Base-by-base conservation (phyloP, 37 sponge, comb jelly and placozoan species). In the Mnemiopsis leidyi region DNA sequence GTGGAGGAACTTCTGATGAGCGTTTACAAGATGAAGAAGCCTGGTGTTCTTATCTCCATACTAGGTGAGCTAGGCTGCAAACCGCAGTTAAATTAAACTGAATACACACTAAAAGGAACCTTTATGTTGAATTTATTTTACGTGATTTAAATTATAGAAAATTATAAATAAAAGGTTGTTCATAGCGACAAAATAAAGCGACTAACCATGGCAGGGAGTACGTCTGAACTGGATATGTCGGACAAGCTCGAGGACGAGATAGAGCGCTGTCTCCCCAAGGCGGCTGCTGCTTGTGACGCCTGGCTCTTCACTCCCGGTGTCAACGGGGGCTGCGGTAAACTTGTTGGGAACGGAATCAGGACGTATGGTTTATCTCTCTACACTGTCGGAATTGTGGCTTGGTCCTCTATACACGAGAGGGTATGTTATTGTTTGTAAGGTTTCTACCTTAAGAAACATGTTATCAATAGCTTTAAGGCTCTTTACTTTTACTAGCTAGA, bases 221-320 rank as follows among this genome's bases (percentile, higher is more conserved):
- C 61, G 13, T 48, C 61, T 48, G 61, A 48, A 13, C 61, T 71
- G 75, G 30, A 71, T 3, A 71, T 71, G 30, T 28, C 75, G 5
- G 75, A 71, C 5, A 71, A 71, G n/a, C 25, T 71, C n/a, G 30
- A 28, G 30, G 75, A 71, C 3, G 30, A 29, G 30, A 28, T 71
- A 28, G 75, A 71, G 30, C 7, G 75, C n/a, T 29, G 30, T 29
- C 75, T 71, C 3, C 75, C 75, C 20, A 71, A 71, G n/a, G 30
- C 75, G 3, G 75, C 75, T n/a, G 75, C 75, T 29, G 75, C 75
- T 5, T 71, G 75, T 71, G 75, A 71, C 20, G 75, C 75, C 75
- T 71, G 75, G 75, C 5, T 71, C 21, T 71, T 71, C 20, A 71
- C 30, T 23, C 30, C 75, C 5, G 75, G 75, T 23, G 75, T 71